Percentiles rank a stretch among this genome's conserved stretches.
These are phyloP conservation scores for Agrotis puta DNA, from an alignment of 2,888 invertebrate genomes.

Conservation along the genomic window DNA sequence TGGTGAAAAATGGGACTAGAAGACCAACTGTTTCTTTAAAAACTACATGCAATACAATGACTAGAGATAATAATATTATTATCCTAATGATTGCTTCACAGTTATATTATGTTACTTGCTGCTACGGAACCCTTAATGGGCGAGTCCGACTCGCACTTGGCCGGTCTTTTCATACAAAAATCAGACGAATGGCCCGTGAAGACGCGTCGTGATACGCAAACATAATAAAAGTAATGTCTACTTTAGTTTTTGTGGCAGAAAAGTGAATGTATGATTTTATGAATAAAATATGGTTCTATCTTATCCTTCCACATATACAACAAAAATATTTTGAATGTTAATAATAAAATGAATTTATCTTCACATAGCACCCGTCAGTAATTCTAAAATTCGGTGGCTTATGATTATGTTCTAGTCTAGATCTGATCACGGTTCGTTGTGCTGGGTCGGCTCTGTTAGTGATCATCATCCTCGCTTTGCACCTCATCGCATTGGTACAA, in stretches of 20 bases:
- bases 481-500: conserved; percentile 40
- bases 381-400: conserved; percentile 39
- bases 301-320: too few relatives aligned
- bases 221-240: too few relatives aligned
- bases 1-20: conserved; percentile 14
- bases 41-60: background rate
- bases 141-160: too few relatives aligned
- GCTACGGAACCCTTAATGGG: too few relatives aligned
- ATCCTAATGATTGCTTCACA: too few relatives aligned
- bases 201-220: too few relatives aligned
- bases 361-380: conserved; percentile 23
- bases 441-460: conserved; percentile 22
- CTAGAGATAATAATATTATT: background rate
- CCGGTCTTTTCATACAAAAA: too few relatives aligned
- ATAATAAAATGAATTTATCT: conserved; percentile 21
- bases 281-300: too few relatives aligned
- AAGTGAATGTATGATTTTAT: background rate
- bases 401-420: conserved; percentile 40
- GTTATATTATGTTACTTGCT: too few relatives aligned
- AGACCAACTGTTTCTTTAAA: background rate
- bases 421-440: background rate
- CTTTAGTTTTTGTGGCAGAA: too few relatives aligned
- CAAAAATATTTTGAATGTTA: too few relatives aligned
- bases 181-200: too few relatives aligned
- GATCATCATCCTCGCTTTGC: conserved; percentile 39